These are phyloP conservation scores for Pogonocichla stellata DNA, from an alignment of 2,113 vertebrate species.

Conservation along the genomic window DNA sequence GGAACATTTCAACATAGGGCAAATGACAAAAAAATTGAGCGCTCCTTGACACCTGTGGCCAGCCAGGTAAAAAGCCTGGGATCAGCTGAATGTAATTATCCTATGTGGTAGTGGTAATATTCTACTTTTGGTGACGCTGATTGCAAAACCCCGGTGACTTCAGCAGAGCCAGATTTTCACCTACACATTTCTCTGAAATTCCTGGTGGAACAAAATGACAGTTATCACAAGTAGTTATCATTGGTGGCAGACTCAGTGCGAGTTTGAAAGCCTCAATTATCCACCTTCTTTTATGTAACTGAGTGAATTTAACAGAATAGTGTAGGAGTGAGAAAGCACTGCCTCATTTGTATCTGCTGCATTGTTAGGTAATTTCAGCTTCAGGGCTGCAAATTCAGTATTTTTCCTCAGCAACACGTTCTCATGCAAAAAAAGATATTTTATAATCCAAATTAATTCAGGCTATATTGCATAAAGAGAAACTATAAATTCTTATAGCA, in stretches of 20 bases:
- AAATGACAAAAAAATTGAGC: not conserved
- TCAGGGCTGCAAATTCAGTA: not conserved
- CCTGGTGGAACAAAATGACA: not conserved
- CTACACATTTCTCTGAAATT: not conserved
- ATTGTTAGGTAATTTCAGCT: slow-evolving; percentile 40
- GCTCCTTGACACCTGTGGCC: not conserved
- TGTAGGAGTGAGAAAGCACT: slow-evolving; percentile 29
- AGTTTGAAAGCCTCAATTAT: slow-evolving; percentile 51
- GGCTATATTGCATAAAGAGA: not conserved
- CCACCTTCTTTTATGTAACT: slow-evolving; percentile 54
- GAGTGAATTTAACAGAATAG: slow-evolving; percentile 18
- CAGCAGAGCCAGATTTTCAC: slow-evolving; percentile 15
- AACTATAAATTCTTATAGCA: not conserved
- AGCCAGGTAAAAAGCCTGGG: not conserved
- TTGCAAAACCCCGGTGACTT: not conserved
- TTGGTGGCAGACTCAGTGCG: not conserved
- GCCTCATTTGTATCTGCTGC: slow-evolving; percentile 34
- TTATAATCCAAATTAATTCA: slow-evolving; percentile 34
- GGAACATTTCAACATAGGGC: not conserved
- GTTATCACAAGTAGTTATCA: not conserved
- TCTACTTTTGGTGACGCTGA: not conserved
- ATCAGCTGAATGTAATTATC: not conserved
- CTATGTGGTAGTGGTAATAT: not conserved
- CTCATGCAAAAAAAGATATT: not conserved
- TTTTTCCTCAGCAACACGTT: not conserved